Conservation (phyloP, 2,888 invertebrate species). For the Ctenicera cuprea region DNA sequence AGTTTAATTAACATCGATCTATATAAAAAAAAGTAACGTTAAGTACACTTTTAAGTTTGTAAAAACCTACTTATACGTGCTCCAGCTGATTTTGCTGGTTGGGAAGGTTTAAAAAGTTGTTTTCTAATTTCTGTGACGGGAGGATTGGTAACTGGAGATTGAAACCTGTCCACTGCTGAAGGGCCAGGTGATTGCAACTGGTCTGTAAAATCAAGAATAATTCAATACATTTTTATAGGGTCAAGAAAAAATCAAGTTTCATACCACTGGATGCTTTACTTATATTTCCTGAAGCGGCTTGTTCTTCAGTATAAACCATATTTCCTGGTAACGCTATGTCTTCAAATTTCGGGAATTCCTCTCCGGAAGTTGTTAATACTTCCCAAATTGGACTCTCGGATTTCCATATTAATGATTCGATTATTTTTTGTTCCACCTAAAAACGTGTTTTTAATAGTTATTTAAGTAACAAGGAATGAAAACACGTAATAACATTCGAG, state of each 20-base stretch:
- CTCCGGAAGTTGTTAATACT: conserved; percentile 77
- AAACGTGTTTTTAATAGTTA: too few relatives aligned
- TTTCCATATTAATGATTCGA: conserved; percentile 94
- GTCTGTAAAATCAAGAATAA: conserved; percentile 55
- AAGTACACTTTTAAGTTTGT: too few relatives aligned
- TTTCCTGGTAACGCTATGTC: conserved; percentile 82
- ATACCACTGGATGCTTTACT: conserved; percentile 14
- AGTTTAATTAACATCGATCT: conserved; percentile 22
- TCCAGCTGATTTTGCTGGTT: background rate
- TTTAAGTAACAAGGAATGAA: too few relatives aligned
- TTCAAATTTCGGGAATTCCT: conserved; percentile 85
- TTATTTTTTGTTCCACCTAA: conserved; percentile 94
- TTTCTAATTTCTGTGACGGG: conserved; percentile 64
- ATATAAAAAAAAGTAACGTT: too few relatives aligned
- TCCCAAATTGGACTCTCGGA: conserved; percentile 92
- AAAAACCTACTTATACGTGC: too few relatives aligned
- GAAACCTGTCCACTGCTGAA: conserved; percentile 79
- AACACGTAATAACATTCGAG: too few relatives aligned
- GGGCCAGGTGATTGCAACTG: conserved; percentile 75
- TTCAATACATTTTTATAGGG: too few relatives aligned
- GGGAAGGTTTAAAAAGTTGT: conserved; percentile 63
- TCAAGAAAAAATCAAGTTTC: too few relatives aligned
- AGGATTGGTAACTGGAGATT: conserved; percentile 77
- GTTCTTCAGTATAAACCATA: conserved; percentile 54
- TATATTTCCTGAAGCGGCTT: conserved; percentile 21